A percentile compares a stretch with the other conserved stretches of the same genome.
Evolutionary conservation across 2,113 vertebrate genomes (phyloP).

Genomic region (Oncorhynchus keta): DNA sequence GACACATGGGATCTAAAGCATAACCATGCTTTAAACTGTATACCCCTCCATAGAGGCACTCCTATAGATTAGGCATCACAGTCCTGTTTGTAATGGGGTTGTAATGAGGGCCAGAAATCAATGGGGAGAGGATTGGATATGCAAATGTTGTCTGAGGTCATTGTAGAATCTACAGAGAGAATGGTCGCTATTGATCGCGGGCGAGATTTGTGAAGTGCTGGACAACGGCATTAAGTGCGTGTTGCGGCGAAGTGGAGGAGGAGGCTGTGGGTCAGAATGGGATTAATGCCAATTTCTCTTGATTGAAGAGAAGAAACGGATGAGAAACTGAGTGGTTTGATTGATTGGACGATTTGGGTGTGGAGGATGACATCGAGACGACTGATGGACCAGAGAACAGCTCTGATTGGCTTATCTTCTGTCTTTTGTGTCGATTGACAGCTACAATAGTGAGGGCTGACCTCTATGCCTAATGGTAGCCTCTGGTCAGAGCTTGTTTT

Average conservation of each 20-base stretch:
- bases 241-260: not conserved
- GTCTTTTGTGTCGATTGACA: not conserved
- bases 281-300: constrained; percentile 4
- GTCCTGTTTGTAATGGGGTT: constrained; percentile 18
- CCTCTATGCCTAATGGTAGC: not conserved
- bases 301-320: not conserved
- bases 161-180: not conserved
- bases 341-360: not conserved
- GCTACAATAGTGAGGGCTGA: not conserved
- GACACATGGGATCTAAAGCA: not conserved
- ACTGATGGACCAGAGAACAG: not conserved
- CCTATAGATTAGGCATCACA: constrained; percentile 8
- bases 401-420: not conserved
- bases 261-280: not conserved
- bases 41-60: not conserved
- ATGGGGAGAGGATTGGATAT: constrained; percentile 22
- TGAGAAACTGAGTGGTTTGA: not conserved
- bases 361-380: not conserved
- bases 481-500: not conserved
- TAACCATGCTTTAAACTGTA: not conserved
- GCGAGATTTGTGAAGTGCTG: constrained; percentile 10
- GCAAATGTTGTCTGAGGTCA: constrained; percentile 16
- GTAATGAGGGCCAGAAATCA: constrained; percentile 17
- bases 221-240: not conserved
- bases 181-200: constrained; percentile 1